Base-by-base conservation (phyloP, 2,113 vertebrate species). In the Australoheros scitulus region DNA sequence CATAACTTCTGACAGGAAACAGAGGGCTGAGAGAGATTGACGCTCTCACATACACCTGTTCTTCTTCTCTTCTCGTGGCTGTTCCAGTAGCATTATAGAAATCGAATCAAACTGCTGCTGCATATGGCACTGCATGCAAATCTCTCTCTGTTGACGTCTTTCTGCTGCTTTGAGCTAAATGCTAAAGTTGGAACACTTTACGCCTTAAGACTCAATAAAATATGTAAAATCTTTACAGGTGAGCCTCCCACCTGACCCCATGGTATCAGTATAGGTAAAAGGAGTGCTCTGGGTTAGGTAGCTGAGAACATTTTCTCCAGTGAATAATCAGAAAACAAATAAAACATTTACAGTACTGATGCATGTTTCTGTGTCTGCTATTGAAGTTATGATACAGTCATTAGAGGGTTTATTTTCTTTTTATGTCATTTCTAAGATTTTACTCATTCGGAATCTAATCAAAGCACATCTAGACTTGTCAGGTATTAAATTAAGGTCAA, bases 1-100 rank as follows among this genome's bases (percentile, higher is more conserved):
- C 85, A 91, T 85, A 89, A 88, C 47, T 84, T 72, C 85, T 91
- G 92, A 92, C 88, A 85, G 89, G 70, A 90, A 81, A 89, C 89
- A 91, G 86, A 86, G 63, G 86, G 79, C 80, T 74, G 38, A 64
- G 89, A 88, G 81, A 80, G 86, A 87, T 36, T 80, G 79, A 91
- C 87, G 82, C 74, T 43, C 79, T 65, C 61, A 32, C 83, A 77
- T 64, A 68, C 83, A 41, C 61, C 61, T 32, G 52, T 86, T 32
- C 17, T 32, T 52, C 32, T 55, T 70, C 63, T 58, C 68, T 10
- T 63, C 81, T 77, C 17, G 22, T 63, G 76, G n/a, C 79, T 7
- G 52, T 74, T 88, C 70, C 58, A 38, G 11, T 50, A 79, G 59
- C 57, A 43, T 52, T 76, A 77, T 2, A 58, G 17, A 56, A 82